phyloP scores from a whole-genome alignment of 1,140 invertebrate species.

The Penaeus japonicus region DNA sequence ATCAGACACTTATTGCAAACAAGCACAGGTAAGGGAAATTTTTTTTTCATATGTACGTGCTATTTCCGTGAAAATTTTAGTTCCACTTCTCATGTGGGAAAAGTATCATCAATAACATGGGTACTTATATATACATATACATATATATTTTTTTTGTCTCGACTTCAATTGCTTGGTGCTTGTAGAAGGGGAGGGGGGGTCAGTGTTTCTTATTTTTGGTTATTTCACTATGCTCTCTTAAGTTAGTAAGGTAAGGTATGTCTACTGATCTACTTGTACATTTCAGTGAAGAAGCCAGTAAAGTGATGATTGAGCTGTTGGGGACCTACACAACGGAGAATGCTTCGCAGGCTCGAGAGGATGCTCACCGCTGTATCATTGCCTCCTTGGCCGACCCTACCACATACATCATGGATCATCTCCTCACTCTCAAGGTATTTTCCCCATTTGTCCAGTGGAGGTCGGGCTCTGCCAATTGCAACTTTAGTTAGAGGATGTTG shows the following conservation, averaged over 20 bases:
- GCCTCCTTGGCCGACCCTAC: constrained; percentile 93
- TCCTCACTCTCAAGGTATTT: constrained; percentile 80
- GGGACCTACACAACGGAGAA: constrained; percentile 96
- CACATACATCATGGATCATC: constrained; percentile 92
- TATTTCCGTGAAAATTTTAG: too few species aligned
- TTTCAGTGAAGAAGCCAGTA: constrained; percentile 84
- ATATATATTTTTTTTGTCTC: too few species aligned
- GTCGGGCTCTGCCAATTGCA: not conserved
- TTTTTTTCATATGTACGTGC: too few species aligned
- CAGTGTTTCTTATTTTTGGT: not conserved
- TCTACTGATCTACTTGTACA: constrained; percentile 56
- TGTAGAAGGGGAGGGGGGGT: too few species aligned
- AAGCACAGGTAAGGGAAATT: constrained; percentile 48
- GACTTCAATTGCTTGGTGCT: too few species aligned
- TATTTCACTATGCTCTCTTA: not conserved
- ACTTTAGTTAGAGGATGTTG: too few species aligned
- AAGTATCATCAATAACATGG: too few species aligned
- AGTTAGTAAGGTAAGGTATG: not conserved
- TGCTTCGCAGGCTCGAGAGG: constrained; percentile 93
- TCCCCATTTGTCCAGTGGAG: not conserved
- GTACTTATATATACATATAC: too few species aligned
- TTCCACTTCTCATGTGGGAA: too few species aligned
- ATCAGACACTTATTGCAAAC: constrained; percentile 76
- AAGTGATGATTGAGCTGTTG: constrained; percentile 95
- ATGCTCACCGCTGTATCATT: constrained; percentile 95